Percentiles rank a stretch among this genome's conserved stretches.
phyloP scores from a whole-genome alignment of 2,888 invertebrate species.

The Eupithecia vulgata region DNA sequence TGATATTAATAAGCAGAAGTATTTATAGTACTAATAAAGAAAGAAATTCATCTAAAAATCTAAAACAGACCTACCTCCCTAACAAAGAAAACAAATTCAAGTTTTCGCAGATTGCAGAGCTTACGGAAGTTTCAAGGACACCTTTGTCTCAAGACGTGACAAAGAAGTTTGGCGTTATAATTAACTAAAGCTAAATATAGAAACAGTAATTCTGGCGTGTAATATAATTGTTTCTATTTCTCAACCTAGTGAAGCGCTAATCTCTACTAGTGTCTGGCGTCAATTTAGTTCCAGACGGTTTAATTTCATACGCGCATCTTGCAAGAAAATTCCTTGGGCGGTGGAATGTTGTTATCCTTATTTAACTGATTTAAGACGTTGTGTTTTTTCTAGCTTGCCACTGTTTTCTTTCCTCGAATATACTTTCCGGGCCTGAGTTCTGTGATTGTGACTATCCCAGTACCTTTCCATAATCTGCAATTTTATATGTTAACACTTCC shows the following conservation, averaged over 20 bases:
- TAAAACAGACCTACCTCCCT: not conserved
- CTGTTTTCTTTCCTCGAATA: not conserved
- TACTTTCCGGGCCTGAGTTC: not conserved
- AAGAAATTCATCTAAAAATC: not conserved
- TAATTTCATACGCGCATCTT: constrained; percentile 58
- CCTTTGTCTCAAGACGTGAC: constrained; percentile 43
- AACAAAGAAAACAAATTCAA: not conserved
- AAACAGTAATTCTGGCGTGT: constrained; percentile 47
- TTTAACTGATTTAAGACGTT: constrained; percentile 25
- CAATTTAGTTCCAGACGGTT: constrained; percentile 73
- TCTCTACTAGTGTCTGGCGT: constrained; percentile 57
- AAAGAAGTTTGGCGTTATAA: constrained; percentile 41
- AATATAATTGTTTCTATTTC: constrained; percentile 60
- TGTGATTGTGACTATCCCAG: not conserved
- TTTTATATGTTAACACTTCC: not conserved
- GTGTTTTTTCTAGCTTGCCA: not conserved
- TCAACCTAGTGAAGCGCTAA: constrained; percentile 51
- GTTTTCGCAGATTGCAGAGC: constrained; percentile 4
- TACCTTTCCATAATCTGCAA: not conserved
- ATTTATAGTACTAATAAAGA: not conserved
- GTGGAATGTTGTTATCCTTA: constrained; percentile 36
- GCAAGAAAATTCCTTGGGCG: constrained; percentile 51
- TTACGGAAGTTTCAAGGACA: constrained; percentile 37
- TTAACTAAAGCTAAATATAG: constrained; percentile 56
- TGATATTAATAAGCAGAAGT: not conserved